These are phyloP conservation scores for Emydocephalus ijimae DNA, from an alignment of 2,113 vertebrate species.

Conservation along the genomic window DNA sequence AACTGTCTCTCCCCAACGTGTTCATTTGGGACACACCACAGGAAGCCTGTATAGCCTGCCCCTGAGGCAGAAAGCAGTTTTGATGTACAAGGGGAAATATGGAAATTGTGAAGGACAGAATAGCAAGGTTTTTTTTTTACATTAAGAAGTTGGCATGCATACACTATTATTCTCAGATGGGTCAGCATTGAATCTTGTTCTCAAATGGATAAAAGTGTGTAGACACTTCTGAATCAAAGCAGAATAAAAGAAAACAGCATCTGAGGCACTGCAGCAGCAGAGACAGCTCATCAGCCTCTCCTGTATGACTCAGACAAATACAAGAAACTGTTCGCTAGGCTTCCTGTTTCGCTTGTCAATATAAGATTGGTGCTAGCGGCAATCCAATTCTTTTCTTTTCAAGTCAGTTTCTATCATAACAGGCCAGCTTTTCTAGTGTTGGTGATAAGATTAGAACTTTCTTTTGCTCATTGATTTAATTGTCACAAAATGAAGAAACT, in stretches of 20 bases:
- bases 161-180: constrained; percentile 40
- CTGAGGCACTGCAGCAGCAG: constrained; percentile 1
- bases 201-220: constrained; percentile 37
- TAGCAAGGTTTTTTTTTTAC: constrained; percentile 54
- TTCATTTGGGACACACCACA: constrained; percentile 42
- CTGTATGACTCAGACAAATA: constrained; percentile 19
- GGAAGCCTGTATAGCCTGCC: constrained; percentile 41
- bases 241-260: constrained; percentile 24
- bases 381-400: neutral
- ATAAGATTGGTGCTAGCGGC: neutral
- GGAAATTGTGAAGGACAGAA: constrained; percentile 38
- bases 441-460: neutral
- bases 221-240: constrained; percentile 45
- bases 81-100: constrained; percentile 43
- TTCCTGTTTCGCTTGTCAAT: constrained; percentile 2
- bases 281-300: constrained; percentile 28
- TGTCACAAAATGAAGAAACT: neutral
- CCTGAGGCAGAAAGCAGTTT: constrained; percentile 45
- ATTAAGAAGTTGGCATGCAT: constrained; percentile 52
- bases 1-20: constrained; percentile 2
- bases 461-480: neutral
- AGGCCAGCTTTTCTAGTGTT: neutral
- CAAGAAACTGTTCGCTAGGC: neutral
- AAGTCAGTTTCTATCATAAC: neutral
- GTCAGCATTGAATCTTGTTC: constrained; percentile 50